A percentile compares a stretch with the other conserved stretches of the same genome.
phyloP scores from a whole-genome alignment of 2,888 invertebrate species.

The Temnothorax rugatulus region DNA sequence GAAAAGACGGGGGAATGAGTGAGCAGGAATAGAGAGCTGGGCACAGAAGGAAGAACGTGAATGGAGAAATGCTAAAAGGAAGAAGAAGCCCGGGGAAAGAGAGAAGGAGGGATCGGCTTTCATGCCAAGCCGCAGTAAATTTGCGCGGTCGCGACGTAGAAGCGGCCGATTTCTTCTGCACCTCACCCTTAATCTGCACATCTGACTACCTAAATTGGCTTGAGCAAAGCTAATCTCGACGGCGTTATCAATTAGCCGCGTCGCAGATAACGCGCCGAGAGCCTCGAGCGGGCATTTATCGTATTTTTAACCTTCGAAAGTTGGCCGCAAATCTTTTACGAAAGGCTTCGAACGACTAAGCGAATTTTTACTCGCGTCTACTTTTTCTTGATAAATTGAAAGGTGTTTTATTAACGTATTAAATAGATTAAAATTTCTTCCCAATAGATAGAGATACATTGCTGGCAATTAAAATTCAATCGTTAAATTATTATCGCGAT shows the following conservation, averaged over 20 bases:
- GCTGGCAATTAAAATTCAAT: not conserved
- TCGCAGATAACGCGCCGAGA: conserved; percentile 72
- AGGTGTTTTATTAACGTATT: not conserved
- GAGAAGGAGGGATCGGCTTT: conserved; percentile 73
- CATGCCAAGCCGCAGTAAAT: conserved; percentile 80
- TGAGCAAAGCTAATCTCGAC: conserved; percentile 79
- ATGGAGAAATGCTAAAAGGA: conserved; percentile 37
- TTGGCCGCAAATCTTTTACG: conserved; percentile 41
- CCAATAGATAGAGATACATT: not conserved
- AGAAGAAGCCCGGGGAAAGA: conserved; percentile 44
- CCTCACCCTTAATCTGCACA: conserved; percentile 79
- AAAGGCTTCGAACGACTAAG: conserved; percentile 47
- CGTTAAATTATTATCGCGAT: not conserved
- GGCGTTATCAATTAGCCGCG: conserved; percentile 82
- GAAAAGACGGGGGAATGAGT: conserved; percentile 57
- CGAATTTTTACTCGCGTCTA: not conserved
- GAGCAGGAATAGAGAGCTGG: conserved; percentile 49
- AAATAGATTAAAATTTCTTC: not conserved
- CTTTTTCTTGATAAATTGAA: not conserved
- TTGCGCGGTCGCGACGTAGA: conserved; percentile 74
- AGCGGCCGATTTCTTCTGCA: conserved; percentile 77
- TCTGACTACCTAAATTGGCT: conserved; percentile 81
- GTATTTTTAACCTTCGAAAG: conserved; percentile 68
- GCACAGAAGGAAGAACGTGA: conserved; percentile 38
- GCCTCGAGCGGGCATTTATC: conserved; percentile 53